Percentiles rank a stretch among this genome's conserved stretches.
Evolutionary conservation across 2,797 vertebrate species (phyloP).

Genomic region (Taeniopygia guttata): DNA sequence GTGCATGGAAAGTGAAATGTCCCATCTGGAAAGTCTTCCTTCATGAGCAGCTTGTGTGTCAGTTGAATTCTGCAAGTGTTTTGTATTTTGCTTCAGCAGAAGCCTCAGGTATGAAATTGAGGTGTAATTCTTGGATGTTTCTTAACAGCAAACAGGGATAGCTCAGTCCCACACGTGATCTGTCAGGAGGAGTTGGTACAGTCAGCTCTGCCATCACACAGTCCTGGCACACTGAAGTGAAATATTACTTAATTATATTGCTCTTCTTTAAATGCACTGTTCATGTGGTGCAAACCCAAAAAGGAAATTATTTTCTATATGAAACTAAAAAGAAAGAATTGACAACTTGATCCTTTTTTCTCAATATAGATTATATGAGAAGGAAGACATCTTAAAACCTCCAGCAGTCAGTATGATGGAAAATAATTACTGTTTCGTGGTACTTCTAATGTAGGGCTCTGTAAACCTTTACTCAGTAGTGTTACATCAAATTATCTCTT

Average conservation of each 20-base stretch:
- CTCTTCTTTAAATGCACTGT: not conserved
- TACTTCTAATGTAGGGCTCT: not conserved
- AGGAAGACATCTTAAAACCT: not conserved
- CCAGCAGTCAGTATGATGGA: not conserved
- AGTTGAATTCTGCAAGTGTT: not conserved
- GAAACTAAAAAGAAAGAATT: not conserved
- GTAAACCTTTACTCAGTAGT: not conserved
- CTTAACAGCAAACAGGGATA: not conserved
- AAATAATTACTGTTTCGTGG: not conserved
- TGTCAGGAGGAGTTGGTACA: not conserved
- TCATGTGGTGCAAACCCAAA: not conserved
- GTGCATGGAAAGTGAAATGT: not conserved
- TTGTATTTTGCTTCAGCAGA: not conserved
- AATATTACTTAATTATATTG: not conserved
- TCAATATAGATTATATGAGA: not conserved
- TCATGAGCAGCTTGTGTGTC: not conserved
- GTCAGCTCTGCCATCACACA: not conserved
- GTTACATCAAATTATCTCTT: not conserved
- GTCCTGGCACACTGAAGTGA: not conserved
- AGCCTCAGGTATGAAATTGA: not conserved
- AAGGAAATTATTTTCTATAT: not conserved
- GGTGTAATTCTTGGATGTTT: not conserved
- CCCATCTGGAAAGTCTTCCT: not conserved
- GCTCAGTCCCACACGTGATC: rapidly evolving
- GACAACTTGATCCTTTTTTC: not conserved